Evolutionary conservation across 2,888 invertebrate species (phyloP).

Genomic region (Trachelus stipa): DNA sequence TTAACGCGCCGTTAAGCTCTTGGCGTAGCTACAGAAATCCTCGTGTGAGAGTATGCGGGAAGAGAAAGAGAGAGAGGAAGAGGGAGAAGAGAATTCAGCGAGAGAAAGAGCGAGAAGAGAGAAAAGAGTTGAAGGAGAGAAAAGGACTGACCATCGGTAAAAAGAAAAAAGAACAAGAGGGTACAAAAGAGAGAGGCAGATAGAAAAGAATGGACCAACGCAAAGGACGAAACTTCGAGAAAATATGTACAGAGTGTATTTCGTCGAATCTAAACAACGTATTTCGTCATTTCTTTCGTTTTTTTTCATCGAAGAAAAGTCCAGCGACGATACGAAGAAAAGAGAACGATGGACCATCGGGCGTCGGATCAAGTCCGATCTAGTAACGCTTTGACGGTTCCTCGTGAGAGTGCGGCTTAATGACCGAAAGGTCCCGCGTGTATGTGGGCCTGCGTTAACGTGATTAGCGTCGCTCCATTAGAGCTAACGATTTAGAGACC

Average conservation of each 20-base stretch:
- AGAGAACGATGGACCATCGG: background rate
- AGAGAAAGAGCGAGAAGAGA: conserved; percentile 24
- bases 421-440: conserved; percentile 39
- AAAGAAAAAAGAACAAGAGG: too few species aligned
- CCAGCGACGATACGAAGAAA: background rate
- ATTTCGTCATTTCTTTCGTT: background rate
- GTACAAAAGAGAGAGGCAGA: too few species aligned
- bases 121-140: background rate
- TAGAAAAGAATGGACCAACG: background rate
- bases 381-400: background rate
- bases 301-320: background rate
- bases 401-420: conserved; percentile 32
- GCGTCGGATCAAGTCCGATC: background rate
- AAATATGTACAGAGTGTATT: background rate
- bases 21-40: background rate
- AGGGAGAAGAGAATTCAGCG: conserved; percentile 20
- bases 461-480: conserved; percentile 51
- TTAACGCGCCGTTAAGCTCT: background rate
- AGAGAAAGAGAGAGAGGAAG: conserved; percentile 9
- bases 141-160: too few species aligned
- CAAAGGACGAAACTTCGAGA: background rate
- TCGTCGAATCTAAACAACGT: background rate
- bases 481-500: conserved; percentile 11
- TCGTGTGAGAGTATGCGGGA: background rate
- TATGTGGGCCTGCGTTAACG: conserved; percentile 35